Conservation (phyloP, 2,113 vertebrate genomes). For the Gallinago undulata region DNA sequence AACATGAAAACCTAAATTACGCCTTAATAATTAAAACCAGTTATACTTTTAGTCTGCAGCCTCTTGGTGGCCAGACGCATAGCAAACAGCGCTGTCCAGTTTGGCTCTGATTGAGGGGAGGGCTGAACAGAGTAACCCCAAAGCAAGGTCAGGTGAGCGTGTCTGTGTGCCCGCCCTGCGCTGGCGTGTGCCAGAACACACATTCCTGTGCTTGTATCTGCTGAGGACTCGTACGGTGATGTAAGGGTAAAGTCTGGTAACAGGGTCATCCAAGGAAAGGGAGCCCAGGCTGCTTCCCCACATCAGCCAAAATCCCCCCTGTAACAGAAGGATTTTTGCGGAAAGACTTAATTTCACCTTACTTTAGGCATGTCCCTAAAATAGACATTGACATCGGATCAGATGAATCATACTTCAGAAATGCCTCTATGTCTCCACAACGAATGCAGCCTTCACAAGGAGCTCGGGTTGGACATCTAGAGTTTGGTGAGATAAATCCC, state of each 20-base stretch:
- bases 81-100: not conserved
- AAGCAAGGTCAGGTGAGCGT: not conserved
- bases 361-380: not conserved
- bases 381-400: not conserved
- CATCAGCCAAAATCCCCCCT: not conserved
- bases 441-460: not conserved
- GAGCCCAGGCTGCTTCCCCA: not conserved
- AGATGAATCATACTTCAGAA: not conserved
- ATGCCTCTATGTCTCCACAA: not conserved
- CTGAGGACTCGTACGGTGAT: not conserved
- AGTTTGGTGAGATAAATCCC: not conserved
- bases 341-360: not conserved
- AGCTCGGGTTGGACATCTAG: not conserved
- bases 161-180: not conserved
- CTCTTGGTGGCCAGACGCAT: constrained; percentile 10
- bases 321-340: not conserved
- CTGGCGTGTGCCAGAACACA: not conserved
- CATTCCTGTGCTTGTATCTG: not conserved
- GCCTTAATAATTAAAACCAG: constrained; percentile 55
- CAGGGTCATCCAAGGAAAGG: not conserved
- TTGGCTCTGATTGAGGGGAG: not conserved
- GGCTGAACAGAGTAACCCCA: not conserved
- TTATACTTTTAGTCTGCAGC: constrained; percentile 22
- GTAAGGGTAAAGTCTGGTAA: not conserved
- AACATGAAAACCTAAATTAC: constrained; percentile 62